A percentile compares a stretch with the other conserved stretches of the same genome.
These are phyloP conservation scores for Ochropacha duplaris DNA, from an alignment of 2,888 invertebrate genomes.

Conservation along the genomic window DNA sequence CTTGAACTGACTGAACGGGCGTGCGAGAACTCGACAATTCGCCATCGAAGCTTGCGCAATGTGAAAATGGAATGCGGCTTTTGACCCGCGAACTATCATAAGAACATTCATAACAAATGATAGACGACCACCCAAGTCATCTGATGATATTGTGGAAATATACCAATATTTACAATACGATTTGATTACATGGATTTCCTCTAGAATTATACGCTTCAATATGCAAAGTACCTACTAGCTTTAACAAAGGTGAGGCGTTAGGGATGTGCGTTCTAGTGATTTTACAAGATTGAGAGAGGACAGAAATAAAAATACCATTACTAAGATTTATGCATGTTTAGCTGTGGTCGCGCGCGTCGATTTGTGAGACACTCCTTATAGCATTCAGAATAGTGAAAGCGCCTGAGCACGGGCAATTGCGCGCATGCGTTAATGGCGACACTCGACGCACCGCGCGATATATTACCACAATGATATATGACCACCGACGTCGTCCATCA, in stretches of 20 bases:
- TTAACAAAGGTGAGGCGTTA: constrained; percentile 53
- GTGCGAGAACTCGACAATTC: constrained; percentile 51
- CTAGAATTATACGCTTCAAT: constrained; percentile 50
- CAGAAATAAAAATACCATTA: constrained; percentile 77
- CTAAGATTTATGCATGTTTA: constrained; percentile 78
- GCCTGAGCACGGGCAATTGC: constrained; percentile 66
- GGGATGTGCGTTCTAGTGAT: constrained; percentile 56
- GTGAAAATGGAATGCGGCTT: constrained; percentile 58
- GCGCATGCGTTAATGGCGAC: constrained; percentile 81
- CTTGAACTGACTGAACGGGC: constrained; percentile 21
- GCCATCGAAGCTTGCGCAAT: constrained; percentile 60
- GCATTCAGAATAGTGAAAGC: constrained; percentile 54
- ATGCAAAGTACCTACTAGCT: no score
- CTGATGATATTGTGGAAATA: constrained; percentile 44
- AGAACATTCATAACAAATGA: constrained; percentile 50
- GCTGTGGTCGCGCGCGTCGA: constrained; percentile 74
- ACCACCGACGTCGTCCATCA: constrained; percentile 77
- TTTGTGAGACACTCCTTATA: constrained; percentile 74
- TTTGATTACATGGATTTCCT: constrained; percentile 62
- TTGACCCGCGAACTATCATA: constrained; percentile 66
- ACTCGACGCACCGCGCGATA: constrained; percentile 78
- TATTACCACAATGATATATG: constrained; percentile 81
- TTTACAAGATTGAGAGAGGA: constrained; percentile 68
- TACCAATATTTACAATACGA: constrained; percentile 63
- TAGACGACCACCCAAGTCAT: constrained; percentile 70